These are phyloP conservation scores for Cosmorhoe ocellata DNA, from an alignment of 2,888 invertebrate genomes.

Conservation along the genomic window DNA sequence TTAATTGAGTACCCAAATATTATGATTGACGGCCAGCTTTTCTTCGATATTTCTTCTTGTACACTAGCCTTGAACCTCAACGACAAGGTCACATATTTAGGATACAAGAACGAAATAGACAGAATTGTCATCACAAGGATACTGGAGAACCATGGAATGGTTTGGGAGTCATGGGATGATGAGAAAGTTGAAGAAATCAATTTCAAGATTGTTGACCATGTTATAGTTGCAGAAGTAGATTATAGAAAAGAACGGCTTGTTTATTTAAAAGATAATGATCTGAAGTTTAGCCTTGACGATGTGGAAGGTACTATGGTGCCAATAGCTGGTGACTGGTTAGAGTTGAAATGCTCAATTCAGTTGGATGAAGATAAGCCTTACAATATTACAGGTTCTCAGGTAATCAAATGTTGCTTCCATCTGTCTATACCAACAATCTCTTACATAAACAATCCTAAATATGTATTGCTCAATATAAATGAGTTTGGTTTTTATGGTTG, in stretches of 20 bases:
- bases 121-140: conserved; percentile 81
- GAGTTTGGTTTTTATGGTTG: conserved; percentile 3
- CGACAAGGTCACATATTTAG: conserved; percentile 81
- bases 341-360: conserved; percentile 84
- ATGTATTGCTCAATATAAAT: too few species aligned
- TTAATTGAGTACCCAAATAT: conserved; percentile 63
- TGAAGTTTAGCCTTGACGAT: conserved; percentile 84
- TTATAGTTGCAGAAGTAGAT: conserved; percentile 61
- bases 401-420: background rate
- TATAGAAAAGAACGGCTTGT: conserved; percentile 59
- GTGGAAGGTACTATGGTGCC: conserved; percentile 85
- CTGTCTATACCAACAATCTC: too few species aligned
- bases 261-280: conserved; percentile 76
- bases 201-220: conserved; percentile 61
- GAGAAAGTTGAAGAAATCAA: conserved; percentile 56
- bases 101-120: conserved; percentile 71
- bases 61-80: conserved; percentile 68
- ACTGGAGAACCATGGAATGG: conserved; percentile 75
- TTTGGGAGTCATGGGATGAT: conserved; percentile 67
- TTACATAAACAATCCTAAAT: too few species aligned
- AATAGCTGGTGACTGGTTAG: conserved; percentile 86
- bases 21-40: conserved; percentile 83
- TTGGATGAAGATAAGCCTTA: conserved; percentile 47
- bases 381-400: conserved; percentile 20
- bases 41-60: conserved; percentile 72